Conservation (phyloP, 2,797 vertebrate species). For the Enoplosus armatus region DNA sequence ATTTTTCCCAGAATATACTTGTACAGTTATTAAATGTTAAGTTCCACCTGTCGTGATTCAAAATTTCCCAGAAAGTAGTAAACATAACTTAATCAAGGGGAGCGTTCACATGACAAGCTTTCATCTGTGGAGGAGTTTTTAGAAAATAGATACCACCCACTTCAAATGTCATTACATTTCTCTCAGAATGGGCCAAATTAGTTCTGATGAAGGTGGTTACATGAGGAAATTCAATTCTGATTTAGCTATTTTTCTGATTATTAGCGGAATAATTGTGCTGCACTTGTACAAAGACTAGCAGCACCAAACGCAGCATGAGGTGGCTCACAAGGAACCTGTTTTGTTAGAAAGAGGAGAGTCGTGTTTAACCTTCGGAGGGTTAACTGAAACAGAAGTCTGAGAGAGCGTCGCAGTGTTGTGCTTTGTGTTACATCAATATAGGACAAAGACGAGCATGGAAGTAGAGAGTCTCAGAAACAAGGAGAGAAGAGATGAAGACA, state of each 20-base stretch:
- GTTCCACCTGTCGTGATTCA: slow-evolving; percentile 15
- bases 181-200: slow-evolving; percentile 24
- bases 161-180: slow-evolving; percentile 37
- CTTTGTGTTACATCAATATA: slow-evolving; percentile 39
- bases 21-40: slow-evolving; percentile 34
- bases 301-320: neutral
- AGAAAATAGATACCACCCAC: slow-evolving; percentile 28
- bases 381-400: slow-evolving; percentile 35
- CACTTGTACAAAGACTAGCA: slow-evolving; percentile 23
- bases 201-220: slow-evolving; percentile 27
- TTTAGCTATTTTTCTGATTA: slow-evolving; percentile 25
- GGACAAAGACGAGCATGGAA: slow-evolving; percentile 33
- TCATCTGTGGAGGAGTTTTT: slow-evolving; percentile 32
- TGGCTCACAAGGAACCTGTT: slow-evolving; percentile 26
- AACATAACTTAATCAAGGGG: slow-evolving; percentile 37
- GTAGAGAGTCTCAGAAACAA: slow-evolving; percentile 20
- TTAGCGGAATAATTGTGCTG: slow-evolving; percentile 12
- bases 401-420: slow-evolving; percentile 14
- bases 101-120: slow-evolving; percentile 31
- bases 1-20: slow-evolving; percentile 26
- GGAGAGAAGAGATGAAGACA: slow-evolving; percentile 3
- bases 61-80: slow-evolving; percentile 46
- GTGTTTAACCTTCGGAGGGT: slow-evolving; percentile 43
- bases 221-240: slow-evolving; percentile 16
- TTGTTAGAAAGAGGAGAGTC: slow-evolving; percentile 27